Base-by-base conservation (phyloP, 2,797 vertebrate genomes). In the Alcedo atthis region DNA sequence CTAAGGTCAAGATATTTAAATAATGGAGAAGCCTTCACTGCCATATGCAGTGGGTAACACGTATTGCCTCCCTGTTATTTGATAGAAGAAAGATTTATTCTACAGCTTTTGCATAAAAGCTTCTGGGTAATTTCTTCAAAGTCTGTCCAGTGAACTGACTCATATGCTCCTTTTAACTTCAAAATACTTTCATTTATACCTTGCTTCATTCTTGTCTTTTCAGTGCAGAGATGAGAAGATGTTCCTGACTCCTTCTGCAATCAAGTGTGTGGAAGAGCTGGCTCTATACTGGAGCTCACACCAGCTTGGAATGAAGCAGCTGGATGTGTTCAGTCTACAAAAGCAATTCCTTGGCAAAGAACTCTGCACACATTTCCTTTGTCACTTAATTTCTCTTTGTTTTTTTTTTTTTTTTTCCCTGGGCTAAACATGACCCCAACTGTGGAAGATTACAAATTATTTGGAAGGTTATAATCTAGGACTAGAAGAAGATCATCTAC, bases 91-190 rank as follows among this genome's bases (percentile, higher is more conserved):
- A 68, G 46, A 71, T 66, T 68, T 45, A 28, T n/a, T 42, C 59
- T 26, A 55, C 25, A 42, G 19, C 24, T 79, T 48, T 45, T 22
- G 9, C 49, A 55, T 6, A 48, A 85, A 79, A 62, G 14, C 30
- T 59, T 25, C 20, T 21, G 21, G 0, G 0, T 5, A 28, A 28
- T 26, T 6, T 7, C 64, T 59, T 25, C 28, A 37, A 21, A 42
- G 49, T 30, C 30, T 7, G 71, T 49, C 30, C 46, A 32, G 61
- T 3, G 5, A 49, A 35, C 66, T 24, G 48, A 46, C 0, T 0
- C 30, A 35, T 24, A n/a, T 0, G 0, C 19, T 55, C 54, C 26
- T 9, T 55, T 58, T n/a, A 66, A 28, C 30, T 58, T 46, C 43
- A 35, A 81, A 19, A 35, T 45, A 57, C 21, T 68, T 49, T 35